Percentiles rank a stretch among this genome's conserved stretches.
Conservation (phyloP, 2,888 invertebrate genomes). For the Pinctada fucata region DNA sequence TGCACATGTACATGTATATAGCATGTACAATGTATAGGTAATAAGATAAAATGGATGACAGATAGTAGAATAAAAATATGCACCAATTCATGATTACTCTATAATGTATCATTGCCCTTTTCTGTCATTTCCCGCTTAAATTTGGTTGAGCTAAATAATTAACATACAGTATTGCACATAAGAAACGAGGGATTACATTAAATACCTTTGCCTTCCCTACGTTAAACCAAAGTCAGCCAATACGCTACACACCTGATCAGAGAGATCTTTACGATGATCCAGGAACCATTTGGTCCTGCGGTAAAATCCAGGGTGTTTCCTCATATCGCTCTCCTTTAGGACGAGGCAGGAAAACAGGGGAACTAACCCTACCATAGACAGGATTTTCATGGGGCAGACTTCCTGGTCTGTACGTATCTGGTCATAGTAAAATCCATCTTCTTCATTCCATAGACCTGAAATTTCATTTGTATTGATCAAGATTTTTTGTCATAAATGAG, state of each 20-base stretch:
- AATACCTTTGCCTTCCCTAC: too few relatives aligned
- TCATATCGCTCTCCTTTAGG: conserved; percentile 61
- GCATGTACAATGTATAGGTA: too few relatives aligned
- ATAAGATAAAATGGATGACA: too few relatives aligned
- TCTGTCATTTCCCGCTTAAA: too few relatives aligned
- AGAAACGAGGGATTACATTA: too few relatives aligned
- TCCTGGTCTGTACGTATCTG: conserved; percentile 61
- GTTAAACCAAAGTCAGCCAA: too few relatives aligned
- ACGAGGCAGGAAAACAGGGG: conserved; percentile 73
- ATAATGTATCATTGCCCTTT: too few relatives aligned
- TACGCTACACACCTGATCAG: conserved; percentile 53
- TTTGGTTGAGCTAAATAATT: too few relatives aligned
- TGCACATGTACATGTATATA: too few relatives aligned
- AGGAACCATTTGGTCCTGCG: conserved; percentile 73
- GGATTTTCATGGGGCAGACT: conserved; percentile 63
- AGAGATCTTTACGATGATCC: conserved; percentile 69
- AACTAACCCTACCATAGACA: conserved; percentile 73
- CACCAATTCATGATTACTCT: too few relatives aligned
- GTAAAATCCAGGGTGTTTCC: conserved; percentile 68
- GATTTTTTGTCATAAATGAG: not conserved
- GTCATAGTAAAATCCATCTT: conserved; percentile 76
- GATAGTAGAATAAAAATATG: too few relatives aligned
- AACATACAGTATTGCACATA: too few relatives aligned
- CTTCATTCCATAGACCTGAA: conserved; percentile 74
- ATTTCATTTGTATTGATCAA: not conserved